Evolutionary conservation across 2,797 vertebrate species (phyloP).

Genomic region (Aythya fuligula): DNA sequence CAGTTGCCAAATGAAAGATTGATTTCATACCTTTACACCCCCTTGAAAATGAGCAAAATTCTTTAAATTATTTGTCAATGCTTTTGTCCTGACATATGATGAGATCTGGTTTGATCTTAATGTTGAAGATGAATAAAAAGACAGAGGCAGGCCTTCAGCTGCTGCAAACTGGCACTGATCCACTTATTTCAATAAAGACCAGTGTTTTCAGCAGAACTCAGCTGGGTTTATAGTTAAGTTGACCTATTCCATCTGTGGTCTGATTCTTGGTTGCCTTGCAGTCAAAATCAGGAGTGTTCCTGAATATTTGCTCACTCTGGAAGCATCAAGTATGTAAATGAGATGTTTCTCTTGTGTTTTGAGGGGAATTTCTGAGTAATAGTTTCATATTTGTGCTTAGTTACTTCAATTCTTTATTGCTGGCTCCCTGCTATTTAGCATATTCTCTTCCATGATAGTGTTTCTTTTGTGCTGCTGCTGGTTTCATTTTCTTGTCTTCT

Average conservation of each 20-base stretch:
- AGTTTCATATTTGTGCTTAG: neutral
- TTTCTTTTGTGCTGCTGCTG: slow-evolving; percentile 12
- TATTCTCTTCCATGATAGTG: neutral
- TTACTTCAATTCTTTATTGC: slow-evolving; percentile 5
- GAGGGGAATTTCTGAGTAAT: neutral
- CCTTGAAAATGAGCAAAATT: neutral
- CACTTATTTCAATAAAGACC: neutral
- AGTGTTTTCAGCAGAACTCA: neutral
- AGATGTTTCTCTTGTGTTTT: slow-evolving; percentile 19
- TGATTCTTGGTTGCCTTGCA: neutral
- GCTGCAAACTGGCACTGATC: neutral
- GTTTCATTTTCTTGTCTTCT: slow-evolving; percentile 4
- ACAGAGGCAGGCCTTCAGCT: neutral
- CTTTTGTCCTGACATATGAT: neutral
- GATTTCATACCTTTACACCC: neutral
- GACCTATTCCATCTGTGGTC: slow-evolving; percentile 14
- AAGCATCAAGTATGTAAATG: neutral
- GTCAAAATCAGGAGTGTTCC: slow-evolving; percentile 8
- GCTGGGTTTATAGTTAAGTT: neutral
- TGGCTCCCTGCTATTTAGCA: neutral
- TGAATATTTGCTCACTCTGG: slow-evolving; percentile 19
- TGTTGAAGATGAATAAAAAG: neutral
- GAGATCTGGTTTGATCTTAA: neutral
- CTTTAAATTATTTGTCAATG: neutral
- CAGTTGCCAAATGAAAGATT: neutral